phyloP scores from a whole-genome alignment of 2,113 vertebrate genomes.

The Pandion haliaetus region DNA sequence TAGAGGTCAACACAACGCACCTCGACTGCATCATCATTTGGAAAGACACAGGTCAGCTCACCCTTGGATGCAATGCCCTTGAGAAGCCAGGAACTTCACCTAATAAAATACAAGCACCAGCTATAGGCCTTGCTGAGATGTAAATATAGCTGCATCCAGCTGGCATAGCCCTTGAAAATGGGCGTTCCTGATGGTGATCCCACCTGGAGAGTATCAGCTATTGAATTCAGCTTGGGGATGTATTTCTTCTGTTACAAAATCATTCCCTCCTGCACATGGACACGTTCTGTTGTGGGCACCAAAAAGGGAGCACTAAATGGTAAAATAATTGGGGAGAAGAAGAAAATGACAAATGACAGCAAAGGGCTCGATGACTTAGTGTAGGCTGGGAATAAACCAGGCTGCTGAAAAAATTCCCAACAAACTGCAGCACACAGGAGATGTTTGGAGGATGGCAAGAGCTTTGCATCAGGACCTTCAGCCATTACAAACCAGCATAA shows the following conservation, averaged over 20 bases:
- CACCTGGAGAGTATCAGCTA: not conserved
- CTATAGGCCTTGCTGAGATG: not conserved
- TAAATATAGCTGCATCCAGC: not conserved
- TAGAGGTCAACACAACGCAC: not conserved
- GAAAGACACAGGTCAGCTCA: not conserved
- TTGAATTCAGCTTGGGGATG: not conserved
- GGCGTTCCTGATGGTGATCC: not conserved
- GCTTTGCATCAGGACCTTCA: not conserved
- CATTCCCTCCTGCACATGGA: not conserved
- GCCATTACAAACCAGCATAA: not conserved
- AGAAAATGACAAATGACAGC: not conserved
- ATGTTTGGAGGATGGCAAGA: rapidly evolving
- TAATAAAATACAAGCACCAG: not conserved
- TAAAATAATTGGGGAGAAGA: not conserved
- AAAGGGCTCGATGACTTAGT: not conserved
- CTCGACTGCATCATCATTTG: not conserved
- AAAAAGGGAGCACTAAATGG: not conserved
- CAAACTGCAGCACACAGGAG: not conserved
- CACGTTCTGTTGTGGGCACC: not conserved
- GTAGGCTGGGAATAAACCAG: not conserved
- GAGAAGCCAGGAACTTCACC: not conserved
- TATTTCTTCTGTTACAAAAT: not conserved
- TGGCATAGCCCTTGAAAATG: not conserved
- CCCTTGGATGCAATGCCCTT: not conserved
- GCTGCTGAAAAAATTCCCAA: not conserved